A percentile compares a stretch with the other conserved stretches of the same genome.
Evolutionary conservation across 2,797 vertebrate species (phyloP).

Genomic region (Rhyacichthys aspro): DNA sequence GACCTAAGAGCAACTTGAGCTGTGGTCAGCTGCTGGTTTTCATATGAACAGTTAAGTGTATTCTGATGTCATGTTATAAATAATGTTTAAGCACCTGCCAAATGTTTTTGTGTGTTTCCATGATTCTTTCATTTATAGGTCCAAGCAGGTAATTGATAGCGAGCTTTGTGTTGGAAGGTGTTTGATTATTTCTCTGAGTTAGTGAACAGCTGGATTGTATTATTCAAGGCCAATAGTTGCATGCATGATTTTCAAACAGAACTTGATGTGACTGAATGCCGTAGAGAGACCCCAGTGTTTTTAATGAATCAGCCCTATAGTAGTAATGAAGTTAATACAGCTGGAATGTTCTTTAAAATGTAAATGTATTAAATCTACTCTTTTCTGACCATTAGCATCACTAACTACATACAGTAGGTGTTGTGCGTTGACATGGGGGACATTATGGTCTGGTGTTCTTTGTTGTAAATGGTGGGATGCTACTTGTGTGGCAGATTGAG

Average conservation of each 20-base stretch:
- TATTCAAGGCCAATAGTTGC: background rate
- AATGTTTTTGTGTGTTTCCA: background rate
- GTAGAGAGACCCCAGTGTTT: background rate
- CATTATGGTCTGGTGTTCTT: background rate
- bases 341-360: background rate
- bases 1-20: no score
- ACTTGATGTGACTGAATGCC: background rate
- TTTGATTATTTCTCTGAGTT: background rate
- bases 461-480: background rate
- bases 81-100: background rate
- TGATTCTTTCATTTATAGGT: background rate
- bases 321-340: background rate
- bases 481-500: background rate
- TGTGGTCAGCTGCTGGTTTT: no score
- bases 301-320: background rate
- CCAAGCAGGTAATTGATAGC: background rate
- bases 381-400: no score
- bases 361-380: no score
- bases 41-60: no score
- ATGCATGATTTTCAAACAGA: background rate
- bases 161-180: background rate
- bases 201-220: background rate
- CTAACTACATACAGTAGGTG: no score
- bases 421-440: no score
- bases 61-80: no score